Evolutionary conservation across 1,140 invertebrate genomes (phyloP).

Genomic region (Drosophila rufa): DNA sequence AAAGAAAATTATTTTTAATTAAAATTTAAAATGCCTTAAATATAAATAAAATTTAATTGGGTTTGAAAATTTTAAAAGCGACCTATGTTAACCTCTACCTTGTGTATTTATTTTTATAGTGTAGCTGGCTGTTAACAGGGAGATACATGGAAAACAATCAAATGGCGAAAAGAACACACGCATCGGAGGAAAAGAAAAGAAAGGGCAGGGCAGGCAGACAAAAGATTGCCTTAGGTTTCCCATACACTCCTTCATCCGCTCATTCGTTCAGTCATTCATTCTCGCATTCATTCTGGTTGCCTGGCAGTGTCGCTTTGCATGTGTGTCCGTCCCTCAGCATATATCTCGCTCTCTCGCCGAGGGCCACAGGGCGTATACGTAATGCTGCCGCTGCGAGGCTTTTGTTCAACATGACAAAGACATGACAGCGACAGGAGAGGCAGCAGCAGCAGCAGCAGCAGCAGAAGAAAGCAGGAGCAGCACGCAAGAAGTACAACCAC

Average conservation of each 20-base stretch:
- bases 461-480: constrained; percentile 5
- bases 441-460: constrained; percentile 5
- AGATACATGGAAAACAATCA: constrained; percentile 73
- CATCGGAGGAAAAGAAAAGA: constrained; percentile 14
- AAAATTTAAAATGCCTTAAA: background rate
- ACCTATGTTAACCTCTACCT: background rate
- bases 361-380: constrained; percentile 68
- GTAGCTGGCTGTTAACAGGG: background rate
- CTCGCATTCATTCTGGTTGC: constrained; percentile 69
- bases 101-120: background rate
- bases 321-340: constrained; percentile 42
- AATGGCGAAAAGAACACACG: constrained; percentile 64
- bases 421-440: constrained; percentile 66
- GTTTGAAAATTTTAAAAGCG: no score
- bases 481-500: constrained; percentile 36
- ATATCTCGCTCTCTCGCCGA: constrained; percentile 2
- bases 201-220: constrained; percentile 52
- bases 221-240: constrained; percentile 74
- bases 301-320: constrained; percentile 62
- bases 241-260: constrained; percentile 54
- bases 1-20: no score
- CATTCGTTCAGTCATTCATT: constrained; percentile 68
- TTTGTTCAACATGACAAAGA: constrained; percentile 83
- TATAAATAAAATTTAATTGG: background rate
- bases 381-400: constrained; percentile 61